Evolutionary conservation across 2,797 vertebrate genomes (phyloP), one percentile per base, ranked within the genome.

Genomic region (Carcharodon carcharias): DNA sequence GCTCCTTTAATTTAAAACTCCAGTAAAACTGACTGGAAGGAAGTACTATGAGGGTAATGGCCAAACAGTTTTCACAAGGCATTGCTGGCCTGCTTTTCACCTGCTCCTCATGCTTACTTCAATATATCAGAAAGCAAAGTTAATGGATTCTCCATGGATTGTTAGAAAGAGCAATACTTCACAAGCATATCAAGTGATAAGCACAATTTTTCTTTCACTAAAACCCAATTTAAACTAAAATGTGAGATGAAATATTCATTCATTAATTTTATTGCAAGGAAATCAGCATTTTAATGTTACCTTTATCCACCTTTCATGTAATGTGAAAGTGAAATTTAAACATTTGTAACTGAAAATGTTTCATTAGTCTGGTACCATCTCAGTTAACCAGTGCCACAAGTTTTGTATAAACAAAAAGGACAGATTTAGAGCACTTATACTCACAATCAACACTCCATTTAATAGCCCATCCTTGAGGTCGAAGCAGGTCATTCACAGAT

Each of bases 371-470:
- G 18, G n/a, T 65, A 93, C 61, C 2, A 40, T 1, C 1, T 93
- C n/a, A 65, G 91, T 45, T 65, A 21, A 65, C n/a, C n/a, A 40
- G 40, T 16, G 23, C 56, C 35, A 93, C 65, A 65, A 40, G 18
- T 65, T 65, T 93, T 91, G 18, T n/a, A 14, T 31, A 14, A 31
- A 65, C 7, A 16, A n/a, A 9, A 65, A 40, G 9, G 40, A 23
- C 35, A 40, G 5, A 93, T 93, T 65, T 40, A 93, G 18, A n/a
- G 65, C n/a, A 9, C 63, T 45, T 40, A 40, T 93, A 97, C 99
- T 99, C 97, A 99, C 99, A 98, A 97, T 99, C 99, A 67, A 99
- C 98, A 0, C 97, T 99, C 99, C 99, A 99, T 96, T 98, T 98
- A 77, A 98, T 98, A 1, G 97, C 98, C 99, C 99, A 99, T 97